Percentiles rank a stretch among this genome's conserved stretches.
Evolutionary conservation across 2,797 vertebrate genomes (phyloP).

Genomic region (Characodon lateralis): DNA sequence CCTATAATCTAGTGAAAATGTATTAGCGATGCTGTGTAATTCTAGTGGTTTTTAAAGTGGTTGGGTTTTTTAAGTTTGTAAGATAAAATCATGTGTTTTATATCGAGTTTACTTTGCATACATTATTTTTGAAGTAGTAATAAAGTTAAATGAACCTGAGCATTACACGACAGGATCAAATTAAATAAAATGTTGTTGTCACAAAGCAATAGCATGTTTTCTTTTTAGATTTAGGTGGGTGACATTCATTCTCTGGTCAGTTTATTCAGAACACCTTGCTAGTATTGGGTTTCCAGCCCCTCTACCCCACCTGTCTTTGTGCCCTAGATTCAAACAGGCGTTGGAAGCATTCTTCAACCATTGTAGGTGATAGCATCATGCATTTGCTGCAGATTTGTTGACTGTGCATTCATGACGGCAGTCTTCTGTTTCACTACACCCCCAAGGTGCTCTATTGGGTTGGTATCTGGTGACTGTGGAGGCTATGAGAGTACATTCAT

Average conservation of each 20-base stretch:
- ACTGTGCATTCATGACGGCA: not conserved
- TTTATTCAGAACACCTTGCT: not conserved
- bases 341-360: not conserved
- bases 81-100: not conserved
- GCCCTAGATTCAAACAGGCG: not conserved
- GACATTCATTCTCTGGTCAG: not conserved
- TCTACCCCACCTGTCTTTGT: not conserved
- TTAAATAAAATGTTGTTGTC: not conserved
- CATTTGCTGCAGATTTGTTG: not conserved
- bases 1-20: slow-evolving; percentile 14
- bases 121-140: not conserved
- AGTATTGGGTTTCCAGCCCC: not conserved
- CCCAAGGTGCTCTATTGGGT: not conserved
- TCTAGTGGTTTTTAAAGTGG: not conserved
- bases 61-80: not conserved
- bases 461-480: not conserved
- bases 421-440: not conserved
- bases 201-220: not conserved
- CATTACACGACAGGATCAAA: not conserved
- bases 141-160: not conserved
- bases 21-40: slow-evolving; percentile 7
- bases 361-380: not conserved
- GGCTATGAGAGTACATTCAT: not conserved
- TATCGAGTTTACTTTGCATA: slow-evolving; percentile 2
- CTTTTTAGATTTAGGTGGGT: not conserved